A percentile compares a stretch with the other conserved stretches of the same genome.
Conservation (phyloP, 2,888 invertebrate genomes). For the Corythucha ciliata region DNA sequence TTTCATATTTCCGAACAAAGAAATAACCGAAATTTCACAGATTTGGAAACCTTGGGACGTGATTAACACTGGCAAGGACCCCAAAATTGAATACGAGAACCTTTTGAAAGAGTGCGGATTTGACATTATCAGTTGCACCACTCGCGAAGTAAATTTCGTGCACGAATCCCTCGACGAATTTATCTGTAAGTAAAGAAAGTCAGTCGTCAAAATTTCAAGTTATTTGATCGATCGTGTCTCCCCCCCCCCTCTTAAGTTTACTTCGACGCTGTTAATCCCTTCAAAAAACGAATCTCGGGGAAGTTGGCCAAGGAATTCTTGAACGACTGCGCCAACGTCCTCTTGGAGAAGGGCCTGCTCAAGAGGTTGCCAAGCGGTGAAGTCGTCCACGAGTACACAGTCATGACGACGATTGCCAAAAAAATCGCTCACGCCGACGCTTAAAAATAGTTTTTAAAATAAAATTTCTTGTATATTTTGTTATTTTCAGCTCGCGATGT, state of each 20-base stretch:
- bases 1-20: slow-evolving; percentile 18
- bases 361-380: slow-evolving; percentile 20
- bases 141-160: slow-evolving; percentile 46
- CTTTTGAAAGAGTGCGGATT: slow-evolving; percentile 54
- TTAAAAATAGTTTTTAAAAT: not conserved
- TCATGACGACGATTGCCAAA: slow-evolving; percentile 22
- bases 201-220: too few species aligned
- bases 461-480: too few species aligned
- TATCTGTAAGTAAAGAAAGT: slow-evolving; percentile 21
- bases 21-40: too few species aligned
- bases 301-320: slow-evolving; percentile 20
- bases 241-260: slow-evolving; percentile 55
- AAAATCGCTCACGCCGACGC: slow-evolving; percentile 1
- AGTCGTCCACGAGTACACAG: slow-evolving; percentile 26
- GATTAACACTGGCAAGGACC: slow-evolving; percentile 52
- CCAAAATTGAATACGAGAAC: slow-evolving; percentile 48
- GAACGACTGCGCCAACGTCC: slow-evolving; percentile 24
- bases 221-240: too few species aligned
- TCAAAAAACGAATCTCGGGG: slow-evolving; percentile 47
- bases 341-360: slow-evolving; percentile 22
- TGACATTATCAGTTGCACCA: slow-evolving; percentile 39
- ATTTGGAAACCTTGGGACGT: slow-evolving; percentile 57
- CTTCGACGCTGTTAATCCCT: slow-evolving; percentile 60
- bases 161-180: slow-evolving; percentile 37
- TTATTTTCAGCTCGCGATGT: too few species aligned